Percentiles rank a stretch among this genome's conserved stretches.
These are phyloP conservation scores for Castor canadensis DNA, from an alignment of 2,113 vertebrate genomes.

Conservation along the genomic window DNA sequence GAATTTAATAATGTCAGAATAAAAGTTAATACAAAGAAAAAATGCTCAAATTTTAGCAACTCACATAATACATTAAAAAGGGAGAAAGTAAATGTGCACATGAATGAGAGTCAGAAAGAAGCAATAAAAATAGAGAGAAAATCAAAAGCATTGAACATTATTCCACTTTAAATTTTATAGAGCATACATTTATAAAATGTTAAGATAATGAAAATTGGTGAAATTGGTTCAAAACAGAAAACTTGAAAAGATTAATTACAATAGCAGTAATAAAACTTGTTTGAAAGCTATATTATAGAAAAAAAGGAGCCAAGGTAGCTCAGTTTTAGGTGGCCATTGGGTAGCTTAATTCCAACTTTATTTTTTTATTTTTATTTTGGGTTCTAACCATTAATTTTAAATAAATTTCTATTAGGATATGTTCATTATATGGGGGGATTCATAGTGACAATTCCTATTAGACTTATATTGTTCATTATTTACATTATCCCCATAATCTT, in stretches of 20 bases:
- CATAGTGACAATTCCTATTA: too few species aligned
- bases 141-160: not conserved
- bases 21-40: not conserved
- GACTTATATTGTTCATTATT: too few species aligned
- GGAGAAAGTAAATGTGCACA: not conserved
- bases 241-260: not conserved
- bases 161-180: not conserved
- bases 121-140: not conserved
- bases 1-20: not conserved
- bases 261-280: not conserved
- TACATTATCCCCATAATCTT: too few species aligned
- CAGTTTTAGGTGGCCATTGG: not conserved
- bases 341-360: not conserved
- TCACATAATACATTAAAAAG: not conserved
- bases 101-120: not conserved
- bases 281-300: not conserved
- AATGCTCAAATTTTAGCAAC: not conserved
- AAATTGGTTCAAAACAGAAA: not conserved
- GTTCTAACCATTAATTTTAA: too few species aligned
- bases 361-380: too few species aligned
- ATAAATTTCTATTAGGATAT: too few species aligned
- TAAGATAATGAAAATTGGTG: not conserved
- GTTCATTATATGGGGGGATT: too few species aligned
- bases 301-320: not conserved
- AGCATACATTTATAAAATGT: not conserved